Evolutionary conservation across 2,888 invertebrate genomes (phyloP), one percentile per base, ranked within the genome.

Genomic region (Oxyteleia sp.): DNA sequence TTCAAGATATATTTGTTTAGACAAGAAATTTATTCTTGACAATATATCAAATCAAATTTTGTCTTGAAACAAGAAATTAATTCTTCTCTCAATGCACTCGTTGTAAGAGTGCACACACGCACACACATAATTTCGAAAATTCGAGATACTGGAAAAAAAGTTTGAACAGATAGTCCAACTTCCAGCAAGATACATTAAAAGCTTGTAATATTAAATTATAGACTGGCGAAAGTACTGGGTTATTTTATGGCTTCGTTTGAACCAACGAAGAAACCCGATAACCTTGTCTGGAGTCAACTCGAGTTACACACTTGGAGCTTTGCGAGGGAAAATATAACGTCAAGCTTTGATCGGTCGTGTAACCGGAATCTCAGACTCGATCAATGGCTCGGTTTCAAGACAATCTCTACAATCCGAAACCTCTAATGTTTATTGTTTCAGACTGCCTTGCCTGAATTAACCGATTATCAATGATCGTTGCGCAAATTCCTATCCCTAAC

Each of bases 221-320:
- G 69, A 51, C 29, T 38, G 29, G 79, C 49, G 81, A 83, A 83
- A 84, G 68, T 53, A 75, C 80, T 82, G 74, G 35, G 53, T 18
- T 64, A 10, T 86, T 87, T 85, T 88, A 88, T 41, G 91, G 91
- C 87, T 91, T 91, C 91, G 85, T 89, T 89, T 88, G 87, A 85
- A 89, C 86, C 86, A 84, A 86, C 79, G 55, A 66, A 59, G 90
- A 89, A 91, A 91, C 88, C 88, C 79, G 88, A 91, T 90, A 90
- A 88, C 82, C 87, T 88, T 88, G 86, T 83, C 85, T 85, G 84
- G 63, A 66, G 79, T 74, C 74, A 74, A 68, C 68, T 81, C 51
- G 74, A 63, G 68, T 66, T 74, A 66, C 68, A 74, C 61, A 63
- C 49, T 61, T 16, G 23, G 38, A 57, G 35, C 61, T 72, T 53